These are phyloP conservation scores for Hypsopygia costalis DNA, from an alignment of 2,888 invertebrate genomes.

Conservation along the genomic window DNA sequence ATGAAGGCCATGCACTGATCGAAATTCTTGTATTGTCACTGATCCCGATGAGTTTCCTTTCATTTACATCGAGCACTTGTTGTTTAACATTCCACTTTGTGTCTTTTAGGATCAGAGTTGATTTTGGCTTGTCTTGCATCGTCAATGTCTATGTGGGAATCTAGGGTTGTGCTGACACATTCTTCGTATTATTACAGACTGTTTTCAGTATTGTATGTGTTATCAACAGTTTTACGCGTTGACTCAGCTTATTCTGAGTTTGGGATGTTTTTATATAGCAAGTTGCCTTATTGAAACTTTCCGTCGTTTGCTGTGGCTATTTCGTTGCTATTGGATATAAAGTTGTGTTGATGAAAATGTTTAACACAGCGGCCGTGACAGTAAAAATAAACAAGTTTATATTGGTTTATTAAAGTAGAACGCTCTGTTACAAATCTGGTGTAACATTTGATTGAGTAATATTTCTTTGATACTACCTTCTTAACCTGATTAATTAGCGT, in stretches of 20 bases:
- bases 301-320: slow-evolving; percentile 24
- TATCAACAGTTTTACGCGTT: slow-evolving; percentile 34
- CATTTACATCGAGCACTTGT: background rate
- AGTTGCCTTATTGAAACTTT: slow-evolving; percentile 38
- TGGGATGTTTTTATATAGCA: slow-evolving; percentile 34
- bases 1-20: background rate
- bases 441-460: background rate
- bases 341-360: slow-evolving; percentile 9
- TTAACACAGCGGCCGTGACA: background rate
- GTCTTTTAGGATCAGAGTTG: background rate
- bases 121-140: background rate
- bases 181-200: slow-evolving; percentile 35
- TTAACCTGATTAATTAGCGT: no score
- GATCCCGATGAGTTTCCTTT: slow-evolving; percentile 1
- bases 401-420: background rate
- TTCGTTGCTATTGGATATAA: slow-evolving; percentile 11
- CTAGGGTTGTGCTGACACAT: slow-evolving; percentile 44
- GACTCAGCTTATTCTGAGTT: slow-evolving; percentile 25
- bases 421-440: no score
- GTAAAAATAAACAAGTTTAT: slow-evolving; percentile 3
- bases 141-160: background rate
- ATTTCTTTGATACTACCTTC: no score
- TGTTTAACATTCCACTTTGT: background rate
- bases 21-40: slow-evolving; percentile 11
- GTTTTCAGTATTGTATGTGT: slow-evolving; percentile 40